A percentile compares a stretch with the other conserved stretches of the same genome.
Evolutionary conservation across 2,113 vertebrate species (phyloP).

Genomic region (Arvicanthis niloticus): DNA sequence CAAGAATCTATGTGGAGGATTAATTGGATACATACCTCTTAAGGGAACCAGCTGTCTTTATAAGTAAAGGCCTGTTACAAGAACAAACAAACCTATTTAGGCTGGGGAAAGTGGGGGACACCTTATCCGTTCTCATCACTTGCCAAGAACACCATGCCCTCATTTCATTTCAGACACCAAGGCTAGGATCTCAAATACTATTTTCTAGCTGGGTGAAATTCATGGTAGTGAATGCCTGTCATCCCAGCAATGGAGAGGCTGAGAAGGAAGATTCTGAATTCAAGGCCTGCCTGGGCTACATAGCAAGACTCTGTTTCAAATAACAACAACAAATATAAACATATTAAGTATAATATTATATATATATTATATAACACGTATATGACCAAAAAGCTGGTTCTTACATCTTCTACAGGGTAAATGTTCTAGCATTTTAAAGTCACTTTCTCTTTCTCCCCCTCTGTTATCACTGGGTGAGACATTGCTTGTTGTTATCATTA

Average conservation of each 20-base stretch:
- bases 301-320: background rate
- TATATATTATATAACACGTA: background rate
- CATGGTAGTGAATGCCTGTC: background rate
- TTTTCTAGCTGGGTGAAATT: background rate
- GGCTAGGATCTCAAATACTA: background rate
- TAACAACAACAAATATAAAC: background rate
- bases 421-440: background rate
- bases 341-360: background rate
- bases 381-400: background rate
- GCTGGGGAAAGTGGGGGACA: background rate
- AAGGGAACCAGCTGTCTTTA: conserved; percentile 53
- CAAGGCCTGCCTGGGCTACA: background rate
- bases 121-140: background rate
- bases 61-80: conserved; percentile 36
- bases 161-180: conserved; percentile 1
- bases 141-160: background rate
- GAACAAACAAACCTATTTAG: background rate
- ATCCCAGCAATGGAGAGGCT: background rate
- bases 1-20: conserved; percentile 68
- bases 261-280: background rate
- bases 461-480: background rate
- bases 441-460: background rate
- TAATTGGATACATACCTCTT: conserved; percentile 52
- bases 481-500: background rate
- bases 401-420: background rate